Percentiles rank a stretch among this genome's conserved stretches.
These are phyloP conservation scores for Pachydiplax longipennis DNA, from an alignment of 2,888 invertebrate genomes.

Conservation along the genomic window DNA sequence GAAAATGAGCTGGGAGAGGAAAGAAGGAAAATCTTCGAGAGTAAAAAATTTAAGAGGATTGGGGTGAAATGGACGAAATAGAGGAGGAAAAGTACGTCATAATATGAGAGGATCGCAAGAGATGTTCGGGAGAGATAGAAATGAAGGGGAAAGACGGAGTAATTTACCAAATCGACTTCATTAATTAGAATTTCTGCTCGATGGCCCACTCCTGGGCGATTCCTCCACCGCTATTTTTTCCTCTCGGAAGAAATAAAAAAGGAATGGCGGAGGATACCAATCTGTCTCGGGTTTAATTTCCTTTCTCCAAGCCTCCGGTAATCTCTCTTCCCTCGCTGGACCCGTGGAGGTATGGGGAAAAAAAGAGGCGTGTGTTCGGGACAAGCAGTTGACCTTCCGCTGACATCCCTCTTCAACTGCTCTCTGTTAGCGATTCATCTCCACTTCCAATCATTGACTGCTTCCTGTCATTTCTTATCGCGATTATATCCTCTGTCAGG, in stretches of 20 bases:
- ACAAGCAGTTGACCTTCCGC: background rate
- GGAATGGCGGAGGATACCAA: background rate
- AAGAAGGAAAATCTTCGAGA: too few relatives aligned
- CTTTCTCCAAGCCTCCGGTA: background rate
- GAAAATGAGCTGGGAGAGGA: too few relatives aligned
- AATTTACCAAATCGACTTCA: background rate
- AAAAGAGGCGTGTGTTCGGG: background rate
- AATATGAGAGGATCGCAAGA: background rate
- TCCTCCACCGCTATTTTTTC: background rate
- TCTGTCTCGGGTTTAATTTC: slow-evolving; percentile 1
- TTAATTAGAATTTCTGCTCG: background rate
- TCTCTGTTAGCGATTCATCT: background rate
- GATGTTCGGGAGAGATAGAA: background rate
- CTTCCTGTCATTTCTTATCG: background rate
- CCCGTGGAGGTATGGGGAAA: background rate
- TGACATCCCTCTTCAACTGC: background rate
- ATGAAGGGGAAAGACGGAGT: background rate
- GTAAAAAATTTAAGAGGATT: too few relatives aligned
- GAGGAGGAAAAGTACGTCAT: background rate
- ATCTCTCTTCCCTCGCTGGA: background rate
- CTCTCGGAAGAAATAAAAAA: background rate
- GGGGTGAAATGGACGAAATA: background rate
- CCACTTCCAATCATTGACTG: background rate
- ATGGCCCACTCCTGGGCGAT: background rate
- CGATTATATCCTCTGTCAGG: too few relatives aligned